Evolutionary conservation across 2,888 invertebrate genomes (phyloP), one percentile per base, ranked within the genome.

Genomic region (Mythimna impura): DNA sequence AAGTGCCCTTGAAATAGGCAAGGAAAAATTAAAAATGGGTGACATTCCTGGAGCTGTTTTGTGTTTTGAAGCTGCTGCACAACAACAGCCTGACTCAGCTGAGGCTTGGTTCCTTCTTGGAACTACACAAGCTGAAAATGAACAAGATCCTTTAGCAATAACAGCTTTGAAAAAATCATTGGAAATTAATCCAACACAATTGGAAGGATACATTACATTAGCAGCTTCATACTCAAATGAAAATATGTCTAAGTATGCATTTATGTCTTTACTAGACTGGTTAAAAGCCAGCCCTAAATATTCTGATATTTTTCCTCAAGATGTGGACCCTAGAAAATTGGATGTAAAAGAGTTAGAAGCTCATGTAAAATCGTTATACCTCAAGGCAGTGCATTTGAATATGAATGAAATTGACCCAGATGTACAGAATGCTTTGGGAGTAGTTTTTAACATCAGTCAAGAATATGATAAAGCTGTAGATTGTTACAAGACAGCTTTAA

Each of bases 161-260:
- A 97, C 98, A 62, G 99, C 99, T 0, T 96, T 99, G 47, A 98
- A 98, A 90, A 98, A 97, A 92, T 99, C 99, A 74, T 91, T 99
- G 64, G 97, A 97, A 73, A 91, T 99, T 70, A 97, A 98, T 78
- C 98, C 99, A 0, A 96, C 97, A 14, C 99, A 99, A 93, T 94
- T 98, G 65, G 97, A 97, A 80, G 99, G 99, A 0, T 97, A 99
- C 70, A 98, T 99, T 97, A 97, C 98, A 0, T 95, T 99, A 70
- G 99, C 99, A 52, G 99, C 99, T 25, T 98, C 99, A 84, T 99
- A 99, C 89, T 99, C 99, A 9, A 99, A 99, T 94, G 99, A 99
- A 96, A 98, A 98, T 81, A 97, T 98, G 93, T 98, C 99, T 84
- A 98, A 98, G 88, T 98, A 98, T 93, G 99, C 99, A 5, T 98